phyloP scores from a whole-genome alignment of 2,113 vertebrate species.

The Cariama cristata region DNA sequence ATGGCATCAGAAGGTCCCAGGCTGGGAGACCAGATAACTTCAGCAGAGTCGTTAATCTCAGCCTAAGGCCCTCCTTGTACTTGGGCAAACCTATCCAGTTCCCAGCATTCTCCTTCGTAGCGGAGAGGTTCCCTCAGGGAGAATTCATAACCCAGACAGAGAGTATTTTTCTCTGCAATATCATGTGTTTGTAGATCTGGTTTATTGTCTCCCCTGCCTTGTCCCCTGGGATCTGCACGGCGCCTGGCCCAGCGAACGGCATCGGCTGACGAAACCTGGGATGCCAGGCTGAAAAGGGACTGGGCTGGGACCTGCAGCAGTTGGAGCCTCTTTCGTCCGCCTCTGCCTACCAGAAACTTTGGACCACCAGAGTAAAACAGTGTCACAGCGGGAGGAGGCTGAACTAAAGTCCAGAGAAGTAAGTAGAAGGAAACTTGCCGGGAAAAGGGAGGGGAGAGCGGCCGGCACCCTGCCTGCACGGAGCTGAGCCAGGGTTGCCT shows the following conservation, averaged over 20 bases:
- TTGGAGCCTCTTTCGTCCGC: neutral
- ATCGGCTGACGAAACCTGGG: neutral
- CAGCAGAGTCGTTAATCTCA: neutral
- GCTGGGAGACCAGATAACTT: too few relatives aligned
- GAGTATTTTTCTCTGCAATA: constrained; percentile 68
- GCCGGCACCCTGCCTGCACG: neutral
- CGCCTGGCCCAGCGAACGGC: constrained; percentile 70
- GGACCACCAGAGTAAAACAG: neutral
- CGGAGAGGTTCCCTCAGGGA: constrained; percentile 77
- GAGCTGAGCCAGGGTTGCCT: neutral
- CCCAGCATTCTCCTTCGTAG: constrained; percentile 72
- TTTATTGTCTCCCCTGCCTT: constrained; percentile 75
- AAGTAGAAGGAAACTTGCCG: neutral
- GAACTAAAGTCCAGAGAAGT: rapidly evolving
- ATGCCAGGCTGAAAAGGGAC: neutral
- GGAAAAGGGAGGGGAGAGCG: neutral
- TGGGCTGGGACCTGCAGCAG: neutral
- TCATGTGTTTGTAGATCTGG: constrained; percentile 82
- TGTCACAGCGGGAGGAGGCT: neutral
- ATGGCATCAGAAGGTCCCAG: rapidly evolving
- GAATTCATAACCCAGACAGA: constrained; percentile 79
- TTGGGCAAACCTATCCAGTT: constrained; percentile 69
- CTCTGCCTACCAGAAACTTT: neutral
- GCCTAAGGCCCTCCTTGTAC: constrained; percentile 31
- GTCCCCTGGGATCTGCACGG: constrained; percentile 70